Base-by-base conservation (phyloP, 2,113 vertebrate species). In the Hydrolagus affinis region DNA sequence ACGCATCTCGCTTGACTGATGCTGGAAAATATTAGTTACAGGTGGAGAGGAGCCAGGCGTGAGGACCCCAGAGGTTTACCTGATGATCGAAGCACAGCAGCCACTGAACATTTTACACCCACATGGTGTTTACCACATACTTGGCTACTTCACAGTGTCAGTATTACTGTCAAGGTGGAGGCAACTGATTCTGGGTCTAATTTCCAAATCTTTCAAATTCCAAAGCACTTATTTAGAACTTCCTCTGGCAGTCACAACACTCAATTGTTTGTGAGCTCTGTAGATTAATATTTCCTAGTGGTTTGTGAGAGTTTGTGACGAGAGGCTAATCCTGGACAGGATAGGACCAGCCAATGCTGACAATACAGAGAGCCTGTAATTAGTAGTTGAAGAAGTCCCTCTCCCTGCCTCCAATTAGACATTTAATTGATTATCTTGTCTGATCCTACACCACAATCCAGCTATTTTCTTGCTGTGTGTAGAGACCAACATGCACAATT, bases 221-320 rank as follows among this genome's bases (percentile, higher is more conserved):
- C 78, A 66, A 64, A 19, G 14, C 30, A 62, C 60, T 66, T 68
- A 64, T 64, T 80, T 66, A 64, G 64, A 80, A 62, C 77, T 80
- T 66, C 77, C 60, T 64, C 59, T 62, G 30, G 59, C 77, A n/a
- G 62, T 64, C 59, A 60, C 25, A 60, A 80, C 32, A 17, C 8
- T 4, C 17, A 1, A 66, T 83, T 30, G 60, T 66, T 83, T 83
- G 15, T 66, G 60, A 83, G 78, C 23, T 83, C 60, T 21, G 78
- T 59, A 83, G 78, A 83, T 83, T 83, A 83, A 83, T 28, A 62
- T 77, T 64, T 28, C 76, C 76, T 15, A 80, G 62, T 30, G 25
- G 25, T 83, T 30, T 64, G 60, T 83, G 32, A 66, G 11, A 4
- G 25, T 9, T 83, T 32, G 60, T 83, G 78, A 83, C 30, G 25